Conservation (phyloP, 2,888 invertebrate genomes). For the Trachelus stipa region DNA sequence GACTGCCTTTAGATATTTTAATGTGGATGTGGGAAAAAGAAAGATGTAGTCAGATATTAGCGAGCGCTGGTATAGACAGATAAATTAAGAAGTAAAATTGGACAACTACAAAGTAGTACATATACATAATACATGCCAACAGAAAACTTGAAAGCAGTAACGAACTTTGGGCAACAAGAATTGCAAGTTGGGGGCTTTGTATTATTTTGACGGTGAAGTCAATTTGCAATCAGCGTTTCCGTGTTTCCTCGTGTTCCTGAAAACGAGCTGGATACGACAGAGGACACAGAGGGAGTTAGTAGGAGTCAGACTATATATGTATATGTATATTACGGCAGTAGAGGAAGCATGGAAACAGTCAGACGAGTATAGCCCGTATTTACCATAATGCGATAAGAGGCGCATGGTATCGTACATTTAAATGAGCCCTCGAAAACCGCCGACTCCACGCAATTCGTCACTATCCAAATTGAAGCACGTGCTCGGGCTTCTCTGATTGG, state of each 20-base stretch:
- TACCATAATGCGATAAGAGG: slow-evolving; percentile 61
- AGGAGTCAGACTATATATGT: not conserved
- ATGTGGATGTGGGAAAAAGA: not conserved
- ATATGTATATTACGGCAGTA: not conserved
- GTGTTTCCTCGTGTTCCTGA: slow-evolving; percentile 21
- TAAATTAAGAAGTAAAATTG: not conserved
- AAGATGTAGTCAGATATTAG: not conserved
- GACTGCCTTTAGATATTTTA: not conserved
- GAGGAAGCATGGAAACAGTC: not conserved
- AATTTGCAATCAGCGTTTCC: slow-evolving; percentile 59
- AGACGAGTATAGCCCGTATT: slow-evolving; percentile 42
- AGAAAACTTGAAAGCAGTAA: slow-evolving; percentile 27
- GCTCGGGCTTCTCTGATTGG: slow-evolving; percentile 15
- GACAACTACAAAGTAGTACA: not conserved
- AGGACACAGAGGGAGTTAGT: not conserved
- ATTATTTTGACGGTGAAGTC: slow-evolving; percentile 52
- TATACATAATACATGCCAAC: not conserved
- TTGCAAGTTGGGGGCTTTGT: slow-evolving; percentile 9
- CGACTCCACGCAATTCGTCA: not conserved
- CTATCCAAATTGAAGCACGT: slow-evolving; percentile 1
- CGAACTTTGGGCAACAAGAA: slow-evolving; percentile 33
- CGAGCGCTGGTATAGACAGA: not conserved
- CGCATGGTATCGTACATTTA: slow-evolving; percentile 56
- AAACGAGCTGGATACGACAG: not conserved
- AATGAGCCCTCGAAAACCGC: slow-evolving; percentile 41